Base-by-base conservation (phyloP, 2,113 vertebrate genomes). In the Porphyrio hochstetteri region DNA sequence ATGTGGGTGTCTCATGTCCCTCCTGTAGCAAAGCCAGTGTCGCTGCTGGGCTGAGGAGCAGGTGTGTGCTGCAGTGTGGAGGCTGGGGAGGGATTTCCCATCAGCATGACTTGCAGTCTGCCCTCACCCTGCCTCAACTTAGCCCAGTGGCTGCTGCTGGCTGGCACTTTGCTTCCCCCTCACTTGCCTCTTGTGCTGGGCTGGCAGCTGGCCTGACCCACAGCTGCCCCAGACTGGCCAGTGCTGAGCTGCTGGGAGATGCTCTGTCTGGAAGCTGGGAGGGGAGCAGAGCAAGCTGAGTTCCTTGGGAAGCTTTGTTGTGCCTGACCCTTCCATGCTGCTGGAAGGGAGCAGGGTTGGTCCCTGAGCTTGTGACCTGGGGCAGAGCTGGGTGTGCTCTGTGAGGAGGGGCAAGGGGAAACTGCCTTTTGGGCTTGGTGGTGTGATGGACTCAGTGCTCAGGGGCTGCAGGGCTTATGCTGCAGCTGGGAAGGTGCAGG, bases 41-140 rank as follows among this genome's bases (percentile, higher is more conserved):
- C 0, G 0, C 27, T 57, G 68, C 59, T 38, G 59, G 29, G 16
- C 31, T 13, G n/a, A 31, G 57, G 53, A 50, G 31, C 7, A 0
- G 50, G 19, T 52, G 3, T 1, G 27, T 36, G 70, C 90, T 1
- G 71, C 55, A 76, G 67, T 1, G 7, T 10, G 40, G 81, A 71
- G 52, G 9, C 50, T 36, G 65, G 63, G 77, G 36, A 94, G 71
- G 79, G 76, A 42, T 81, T 90, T 81, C 68, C 11, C 86, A 90
- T 42, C 86, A 75, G 86, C 88, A 68, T 97, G 94, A 97, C 95
- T 96, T 97, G 96, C 96, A 95, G 42, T 91, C 86, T 83, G 52
- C 46, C 86, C 60, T 72, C 19, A 52, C 86, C 71, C 88, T 75
- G 52, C 53, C 63, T 90, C 65, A 63, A 0, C 70, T 82, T n/a